A percentile compares a stretch with the other conserved stretches of the same genome.
Conservation (phyloP, 2,113 vertebrate species). For the Manacus vitellinus region DNA sequence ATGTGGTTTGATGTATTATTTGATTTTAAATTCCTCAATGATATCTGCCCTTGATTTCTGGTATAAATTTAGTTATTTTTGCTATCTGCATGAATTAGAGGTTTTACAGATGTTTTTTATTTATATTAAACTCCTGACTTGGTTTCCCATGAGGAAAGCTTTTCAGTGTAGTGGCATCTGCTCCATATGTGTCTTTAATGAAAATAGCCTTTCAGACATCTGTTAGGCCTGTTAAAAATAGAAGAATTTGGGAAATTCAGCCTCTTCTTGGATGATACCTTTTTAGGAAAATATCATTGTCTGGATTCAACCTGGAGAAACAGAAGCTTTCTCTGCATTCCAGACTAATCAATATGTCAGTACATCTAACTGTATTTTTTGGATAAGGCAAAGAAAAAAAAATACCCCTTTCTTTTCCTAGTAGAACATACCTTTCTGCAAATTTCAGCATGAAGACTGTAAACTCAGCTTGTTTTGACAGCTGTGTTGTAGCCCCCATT, state of each 20-base stretch:
- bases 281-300: not conserved
- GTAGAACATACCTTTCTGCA: not conserved
- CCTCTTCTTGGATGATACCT: not conserved
- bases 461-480: not conserved
- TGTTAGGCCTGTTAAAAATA: not conserved
- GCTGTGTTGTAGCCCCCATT: not conserved
- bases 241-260: not conserved
- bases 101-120: not conserved
- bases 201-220: not conserved
- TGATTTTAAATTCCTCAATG: not conserved
- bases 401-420: not conserved
- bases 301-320: not conserved
- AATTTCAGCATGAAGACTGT: not conserved
- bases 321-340: not conserved
- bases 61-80: not conserved
- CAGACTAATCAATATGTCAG: not conserved
- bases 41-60: not conserved
- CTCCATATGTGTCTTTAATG: conserved; percentile 14
- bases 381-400: not conserved
- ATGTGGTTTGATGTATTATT: not conserved
- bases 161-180: not conserved
- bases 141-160: not conserved
- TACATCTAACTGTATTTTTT: not conserved
- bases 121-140: not conserved
- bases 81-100: not conserved